phyloP scores from a whole-genome alignment of 2,797 vertebrate species.

The Mycteria americana region DNA sequence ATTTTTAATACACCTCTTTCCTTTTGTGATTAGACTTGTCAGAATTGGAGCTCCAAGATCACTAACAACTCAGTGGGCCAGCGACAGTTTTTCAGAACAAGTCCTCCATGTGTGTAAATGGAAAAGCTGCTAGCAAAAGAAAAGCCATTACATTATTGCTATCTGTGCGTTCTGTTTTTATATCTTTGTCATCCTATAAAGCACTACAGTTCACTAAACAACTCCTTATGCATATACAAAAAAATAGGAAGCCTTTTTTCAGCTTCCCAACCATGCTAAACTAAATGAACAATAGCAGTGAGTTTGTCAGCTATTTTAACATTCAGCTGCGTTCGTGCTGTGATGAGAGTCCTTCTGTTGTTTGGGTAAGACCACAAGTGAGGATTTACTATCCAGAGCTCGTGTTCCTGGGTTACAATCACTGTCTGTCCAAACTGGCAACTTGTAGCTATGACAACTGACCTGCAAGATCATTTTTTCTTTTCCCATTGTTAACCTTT shows the following conservation, averaged over 20 bases:
- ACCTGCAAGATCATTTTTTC: neutral
- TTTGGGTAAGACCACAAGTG: neutral
- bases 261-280: neutral
- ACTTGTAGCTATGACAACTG: neutral
- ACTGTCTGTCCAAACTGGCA: neutral
- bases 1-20: slow-evolving; percentile 46
- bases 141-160: neutral
- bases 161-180: neutral
- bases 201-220: neutral
- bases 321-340: rapidly evolving
- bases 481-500: neutral
- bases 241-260: neutral
- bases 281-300: neutral
- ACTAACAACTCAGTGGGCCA: neutral
- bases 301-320: neutral
- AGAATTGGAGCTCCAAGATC: slow-evolving; percentile 20
- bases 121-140: neutral
- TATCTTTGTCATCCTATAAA: neutral
- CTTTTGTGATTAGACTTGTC: neutral
- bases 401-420: neutral
- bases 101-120: neutral
- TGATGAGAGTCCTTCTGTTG: neutral
- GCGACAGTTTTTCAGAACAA: neutral
- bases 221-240: neutral
- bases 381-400: neutral